A percentile compares a stretch with the other conserved stretches of the same genome.
Evolutionary conservation across 2,113 vertebrate species (phyloP).

Genomic region (Agapornis roseicollis): DNA sequence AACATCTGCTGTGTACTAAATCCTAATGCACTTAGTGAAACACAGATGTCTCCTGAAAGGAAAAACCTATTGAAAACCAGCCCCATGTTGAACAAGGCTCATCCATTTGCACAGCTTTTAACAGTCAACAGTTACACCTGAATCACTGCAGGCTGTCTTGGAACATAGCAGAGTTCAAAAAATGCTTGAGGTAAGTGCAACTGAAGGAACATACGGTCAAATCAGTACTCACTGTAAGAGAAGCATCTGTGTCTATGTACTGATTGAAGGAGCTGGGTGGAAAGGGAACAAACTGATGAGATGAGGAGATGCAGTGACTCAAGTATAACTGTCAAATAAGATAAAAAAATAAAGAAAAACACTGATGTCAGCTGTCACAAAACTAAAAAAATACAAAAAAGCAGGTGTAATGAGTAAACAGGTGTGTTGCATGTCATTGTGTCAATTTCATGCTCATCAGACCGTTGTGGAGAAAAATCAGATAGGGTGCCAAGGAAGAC

Average conservation of each 20-base stretch:
- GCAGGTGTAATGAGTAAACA: neutral
- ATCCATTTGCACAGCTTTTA: neutral
- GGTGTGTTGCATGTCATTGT: neutral
- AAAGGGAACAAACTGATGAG: neutral
- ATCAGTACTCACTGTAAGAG: neutral
- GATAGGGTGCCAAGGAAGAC: neutral
- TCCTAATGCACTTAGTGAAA: neutral
- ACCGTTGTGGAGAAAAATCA: neutral
- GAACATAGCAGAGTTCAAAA: neutral
- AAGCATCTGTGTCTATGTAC: neutral
- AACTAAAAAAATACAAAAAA: neutral
- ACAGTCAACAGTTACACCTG: neutral
- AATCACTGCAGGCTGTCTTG: neutral
- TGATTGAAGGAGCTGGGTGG: neutral
- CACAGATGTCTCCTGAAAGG: neutral
- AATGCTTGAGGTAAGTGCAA: neutral
- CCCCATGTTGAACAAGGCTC: neutral
- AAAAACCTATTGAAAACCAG: neutral
- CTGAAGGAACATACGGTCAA: neutral
- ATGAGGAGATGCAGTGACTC: neutral
- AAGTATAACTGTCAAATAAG: neutral
- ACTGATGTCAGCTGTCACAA: neutral
- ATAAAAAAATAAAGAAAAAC: neutral
- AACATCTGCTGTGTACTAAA: neutral
- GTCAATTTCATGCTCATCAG: neutral